Conservation (phyloP, 2,797 vertebrate genomes). For the Typhlichthys eigenmanni region DNA sequence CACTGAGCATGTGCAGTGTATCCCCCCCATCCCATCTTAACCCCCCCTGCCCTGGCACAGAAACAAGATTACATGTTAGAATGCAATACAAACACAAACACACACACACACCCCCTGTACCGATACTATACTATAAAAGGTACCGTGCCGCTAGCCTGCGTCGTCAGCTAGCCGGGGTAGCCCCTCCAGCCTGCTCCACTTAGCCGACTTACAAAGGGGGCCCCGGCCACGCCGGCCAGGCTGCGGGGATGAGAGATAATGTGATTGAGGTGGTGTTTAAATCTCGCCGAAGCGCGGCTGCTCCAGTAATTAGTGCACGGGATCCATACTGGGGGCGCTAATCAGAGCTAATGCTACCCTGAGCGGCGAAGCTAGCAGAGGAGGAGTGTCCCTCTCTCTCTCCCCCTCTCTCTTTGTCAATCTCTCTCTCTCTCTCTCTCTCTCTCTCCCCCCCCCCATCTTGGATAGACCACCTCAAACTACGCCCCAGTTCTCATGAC, state of each 20-base stretch:
- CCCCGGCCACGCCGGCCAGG: constrained; percentile 70
- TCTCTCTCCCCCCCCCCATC: constrained; percentile 38
- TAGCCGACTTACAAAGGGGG: constrained; percentile 53
- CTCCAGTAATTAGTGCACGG: constrained; percentile 95
- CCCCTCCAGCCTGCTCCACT: constrained; percentile 71
- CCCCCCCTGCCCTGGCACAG: constrained; percentile 19
- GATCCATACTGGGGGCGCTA: constrained; percentile 92
- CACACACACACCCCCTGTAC: constrained; percentile 66
- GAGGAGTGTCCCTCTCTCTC: constrained; percentile 26
- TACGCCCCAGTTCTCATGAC: neutral
- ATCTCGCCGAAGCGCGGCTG: constrained; percentile 93
- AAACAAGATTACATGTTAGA: constrained; percentile 17
- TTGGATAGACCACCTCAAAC: constrained; percentile 35
- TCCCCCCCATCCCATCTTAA: no score
- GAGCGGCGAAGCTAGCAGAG: constrained; percentile 65
- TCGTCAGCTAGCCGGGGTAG: no score
- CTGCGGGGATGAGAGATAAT: constrained; percentile 93
- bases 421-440: constrained; percentile 30
- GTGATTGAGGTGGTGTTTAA: constrained; percentile 95
- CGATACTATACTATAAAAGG: constrained; percentile 67
- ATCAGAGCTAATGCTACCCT: constrained; percentile 91
- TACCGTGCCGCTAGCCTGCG: no score
- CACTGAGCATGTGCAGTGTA: constrained; percentile 12
- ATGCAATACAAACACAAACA: constrained; percentile 13
- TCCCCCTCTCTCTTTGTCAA: constrained; percentile 47